Conservation (phyloP, 30 jellyfish, hydroid and myxozoan genomes). For the Cassiopea andromeda region DNA sequence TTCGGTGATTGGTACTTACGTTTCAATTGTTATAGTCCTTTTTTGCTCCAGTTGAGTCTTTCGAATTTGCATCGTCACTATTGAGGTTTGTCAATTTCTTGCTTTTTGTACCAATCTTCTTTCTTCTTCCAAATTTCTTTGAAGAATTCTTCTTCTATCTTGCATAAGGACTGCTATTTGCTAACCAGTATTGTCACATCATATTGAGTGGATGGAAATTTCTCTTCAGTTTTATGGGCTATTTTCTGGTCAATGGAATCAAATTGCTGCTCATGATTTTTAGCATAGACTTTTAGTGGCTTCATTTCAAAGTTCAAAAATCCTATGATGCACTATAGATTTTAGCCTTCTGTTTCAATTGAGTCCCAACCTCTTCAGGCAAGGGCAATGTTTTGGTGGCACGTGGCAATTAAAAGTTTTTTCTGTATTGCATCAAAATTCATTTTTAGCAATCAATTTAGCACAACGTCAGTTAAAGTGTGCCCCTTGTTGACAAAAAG, state of each 20-base stretch:
- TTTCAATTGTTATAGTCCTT: not conserved
- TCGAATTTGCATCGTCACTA: not conserved
- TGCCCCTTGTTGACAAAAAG: no score
- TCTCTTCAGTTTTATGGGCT: not conserved
- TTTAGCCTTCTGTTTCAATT: no score
- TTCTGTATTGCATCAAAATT: no score
- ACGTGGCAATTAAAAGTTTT: no score
- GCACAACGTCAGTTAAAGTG: no score
- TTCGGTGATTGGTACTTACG: not conserved
- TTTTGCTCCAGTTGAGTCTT: not conserved
- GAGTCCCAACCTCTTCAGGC: no score
- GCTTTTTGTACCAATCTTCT: not conserved
- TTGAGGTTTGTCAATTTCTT: not conserved
- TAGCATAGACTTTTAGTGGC: not conserved
- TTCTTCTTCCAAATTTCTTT: slow-evolving; percentile 1
- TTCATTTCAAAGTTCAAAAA: no score
- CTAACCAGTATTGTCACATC: not conserved
- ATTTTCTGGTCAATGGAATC: not conserved
- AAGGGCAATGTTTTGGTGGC: no score
- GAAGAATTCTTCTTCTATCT: not conserved
- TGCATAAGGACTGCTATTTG: not conserved
- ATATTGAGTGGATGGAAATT: not conserved
- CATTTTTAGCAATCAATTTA: no score
- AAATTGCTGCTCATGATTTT: not conserved
- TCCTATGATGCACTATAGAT: no score